phyloP scores from a whole-genome alignment of 2,797 vertebrate species.

The Coregonus ussuriensis region DNA sequence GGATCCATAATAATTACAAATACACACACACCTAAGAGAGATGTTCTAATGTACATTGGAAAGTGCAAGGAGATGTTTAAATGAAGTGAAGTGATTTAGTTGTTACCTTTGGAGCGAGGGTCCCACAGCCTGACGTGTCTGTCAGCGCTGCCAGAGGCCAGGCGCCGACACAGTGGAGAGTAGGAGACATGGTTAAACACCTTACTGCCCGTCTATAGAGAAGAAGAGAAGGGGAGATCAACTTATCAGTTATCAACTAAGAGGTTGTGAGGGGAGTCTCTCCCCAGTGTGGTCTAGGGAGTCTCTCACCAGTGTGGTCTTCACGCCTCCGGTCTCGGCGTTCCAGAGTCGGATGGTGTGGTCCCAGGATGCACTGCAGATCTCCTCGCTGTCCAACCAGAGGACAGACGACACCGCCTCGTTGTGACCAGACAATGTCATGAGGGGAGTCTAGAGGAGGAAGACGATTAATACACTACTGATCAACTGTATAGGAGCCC shows the following conservation, averaged over 20 bases:
- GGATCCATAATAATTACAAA: neutral
- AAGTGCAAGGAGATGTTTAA: neutral
- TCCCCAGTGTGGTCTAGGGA: neutral
- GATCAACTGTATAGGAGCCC: too few relatives aligned
- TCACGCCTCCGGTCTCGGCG: slow-evolving; percentile 83
- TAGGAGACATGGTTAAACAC: slow-evolving; percentile 95
- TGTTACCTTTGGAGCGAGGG: slow-evolving; percentile 89
- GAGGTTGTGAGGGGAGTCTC: neutral
- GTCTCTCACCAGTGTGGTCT: slow-evolving; percentile 67
- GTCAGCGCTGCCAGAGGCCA: slow-evolving; percentile 93
- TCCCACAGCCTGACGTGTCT: slow-evolving; percentile 95
- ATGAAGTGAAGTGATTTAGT: neutral
- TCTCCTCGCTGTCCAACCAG: slow-evolving; percentile 89
- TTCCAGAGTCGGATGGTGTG: slow-evolving; percentile 96
- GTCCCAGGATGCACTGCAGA: slow-evolving; percentile 97
- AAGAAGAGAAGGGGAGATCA: neutral
- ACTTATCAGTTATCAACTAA: neutral
- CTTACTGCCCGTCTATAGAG: slow-evolving; percentile 88
- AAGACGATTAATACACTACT: neutral
- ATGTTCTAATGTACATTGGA: neutral
- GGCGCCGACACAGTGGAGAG: slow-evolving; percentile 87
- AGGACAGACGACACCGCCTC: slow-evolving; percentile 92
- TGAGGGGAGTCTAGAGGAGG: slow-evolving; percentile 83
- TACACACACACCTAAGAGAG: neutral
- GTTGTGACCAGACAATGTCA: slow-evolving; percentile 93